These are phyloP conservation scores for Sturmia bella DNA, from an alignment of 2,888 invertebrate genomes.

Conservation along the genomic window DNA sequence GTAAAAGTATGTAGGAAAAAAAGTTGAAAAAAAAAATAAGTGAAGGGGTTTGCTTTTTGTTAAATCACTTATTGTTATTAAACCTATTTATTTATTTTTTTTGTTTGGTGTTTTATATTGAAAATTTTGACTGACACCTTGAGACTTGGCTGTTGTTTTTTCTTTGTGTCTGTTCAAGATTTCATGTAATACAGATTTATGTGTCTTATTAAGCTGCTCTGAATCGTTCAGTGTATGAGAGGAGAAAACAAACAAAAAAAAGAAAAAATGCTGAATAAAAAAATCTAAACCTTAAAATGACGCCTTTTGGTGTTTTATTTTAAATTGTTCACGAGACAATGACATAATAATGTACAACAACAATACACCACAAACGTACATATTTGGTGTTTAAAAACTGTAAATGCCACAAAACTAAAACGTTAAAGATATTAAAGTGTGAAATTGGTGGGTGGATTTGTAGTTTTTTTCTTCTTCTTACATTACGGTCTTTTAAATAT, in stretches of 20 bases:
- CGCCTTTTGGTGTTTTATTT: slow-evolving; percentile 53
- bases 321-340: slow-evolving; percentile 54
- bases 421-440: slow-evolving; percentile 62
- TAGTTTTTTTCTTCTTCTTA: slow-evolving; percentile 5
- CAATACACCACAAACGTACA: slow-evolving; percentile 28
- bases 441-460: slow-evolving; percentile 68
- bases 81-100: slow-evolving; percentile 7
- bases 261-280: slow-evolving; percentile 8
- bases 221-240: slow-evolving; percentile 36
- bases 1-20: slow-evolving; percentile 7
- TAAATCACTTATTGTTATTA: slow-evolving; percentile 47
- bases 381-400: slow-evolving; percentile 11
- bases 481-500: slow-evolving; percentile 13
- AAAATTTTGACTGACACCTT: slow-evolving; percentile 62
- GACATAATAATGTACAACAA: slow-evolving; percentile 52
- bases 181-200: slow-evolving; percentile 67
- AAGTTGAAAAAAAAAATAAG: too few relatives aligned
- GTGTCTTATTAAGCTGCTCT: slow-evolving; percentile 65
- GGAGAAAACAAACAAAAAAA: background rate
- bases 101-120: slow-evolving; percentile 31
- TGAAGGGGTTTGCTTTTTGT: slow-evolving; percentile 34
- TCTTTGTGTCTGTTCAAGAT: background rate
- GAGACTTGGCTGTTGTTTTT: slow-evolving; percentile 33
- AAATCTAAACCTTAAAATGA: slow-evolving; percentile 43
- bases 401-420: slow-evolving; percentile 40